Conservation (phyloP, 1,140 invertebrate species). For the Chelonus insularis region DNA sequence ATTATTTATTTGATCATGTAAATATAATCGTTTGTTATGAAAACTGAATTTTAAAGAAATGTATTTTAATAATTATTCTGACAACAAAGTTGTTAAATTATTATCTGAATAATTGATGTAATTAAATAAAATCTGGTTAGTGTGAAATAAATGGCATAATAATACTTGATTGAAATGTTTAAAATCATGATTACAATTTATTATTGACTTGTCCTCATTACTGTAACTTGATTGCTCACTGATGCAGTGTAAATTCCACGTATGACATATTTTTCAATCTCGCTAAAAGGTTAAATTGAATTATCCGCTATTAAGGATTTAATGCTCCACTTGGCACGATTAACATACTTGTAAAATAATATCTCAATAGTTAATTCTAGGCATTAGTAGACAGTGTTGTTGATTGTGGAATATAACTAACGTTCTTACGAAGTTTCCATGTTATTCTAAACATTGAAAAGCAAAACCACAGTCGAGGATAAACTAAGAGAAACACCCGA, state of each 20-base stretch:
- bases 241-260: constrained; percentile 5
- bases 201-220: no score
- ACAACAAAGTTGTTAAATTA: no score
- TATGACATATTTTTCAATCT: constrained; percentile 11
- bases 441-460: neutral
- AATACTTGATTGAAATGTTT: no score
- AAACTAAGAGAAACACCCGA: neutral
- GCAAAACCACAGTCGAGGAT: neutral
- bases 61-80: no score
- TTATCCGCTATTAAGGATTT: constrained; percentile 19
- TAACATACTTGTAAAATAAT: constrained; percentile 17
- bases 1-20: no score
- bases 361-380: constrained; percentile 4
- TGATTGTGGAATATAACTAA: neutral
- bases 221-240: neutral
- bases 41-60: no score
- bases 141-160: no score
- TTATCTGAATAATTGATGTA: no score
- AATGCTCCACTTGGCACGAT: constrained; percentile 20
- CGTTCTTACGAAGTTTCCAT: neutral
- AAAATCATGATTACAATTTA: no score
- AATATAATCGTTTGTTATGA: no score
- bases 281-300: constrained; percentile 19
- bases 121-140: no score
- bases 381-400: neutral